Evolutionary conservation across 2,797 vertebrate genomes (phyloP).

Genomic region (Tolypeutes matacus): DNA sequence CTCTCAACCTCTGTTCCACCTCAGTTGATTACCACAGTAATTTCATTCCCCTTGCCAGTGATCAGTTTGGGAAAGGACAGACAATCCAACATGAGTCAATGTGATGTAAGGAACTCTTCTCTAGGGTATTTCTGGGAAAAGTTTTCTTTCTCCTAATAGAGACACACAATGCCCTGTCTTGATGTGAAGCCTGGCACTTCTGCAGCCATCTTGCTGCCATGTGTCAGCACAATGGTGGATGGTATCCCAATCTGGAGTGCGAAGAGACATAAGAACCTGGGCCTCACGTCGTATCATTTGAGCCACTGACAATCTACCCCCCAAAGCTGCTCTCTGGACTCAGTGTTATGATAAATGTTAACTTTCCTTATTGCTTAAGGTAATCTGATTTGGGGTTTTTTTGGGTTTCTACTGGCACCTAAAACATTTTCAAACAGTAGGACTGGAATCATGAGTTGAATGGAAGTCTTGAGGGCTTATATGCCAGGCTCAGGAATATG

Average conservation of each 20-base stretch:
- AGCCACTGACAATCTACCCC: neutral
- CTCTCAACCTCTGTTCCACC: neutral
- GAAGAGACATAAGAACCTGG: neutral
- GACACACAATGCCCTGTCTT: neutral
- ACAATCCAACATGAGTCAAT: neutral
- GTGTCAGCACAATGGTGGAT: neutral
- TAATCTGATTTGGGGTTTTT: neutral
- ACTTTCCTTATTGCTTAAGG: neutral
- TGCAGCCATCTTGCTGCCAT: neutral
- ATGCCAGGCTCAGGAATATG: neutral
- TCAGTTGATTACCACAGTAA: neutral
- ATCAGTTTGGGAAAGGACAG: neutral
- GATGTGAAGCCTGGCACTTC: neutral
- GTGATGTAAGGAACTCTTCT: neutral
- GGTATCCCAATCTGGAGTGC: neutral
- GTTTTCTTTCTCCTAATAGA: neutral
- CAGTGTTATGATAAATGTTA: neutral
- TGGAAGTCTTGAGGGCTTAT: neutral
- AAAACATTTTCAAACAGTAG: slow-evolving; percentile 20
- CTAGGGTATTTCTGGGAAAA: neutral
- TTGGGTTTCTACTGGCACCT: slow-evolving; percentile 10
- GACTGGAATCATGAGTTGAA: neutral
- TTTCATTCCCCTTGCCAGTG: neutral
- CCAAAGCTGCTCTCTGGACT: neutral
- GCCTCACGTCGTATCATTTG: no score